Percentiles rank a stretch among this genome's conserved stretches.
phyloP scores from a whole-genome alignment of 2,113 vertebrate genomes.

The Ptychochromis oligacanthus region DNA sequence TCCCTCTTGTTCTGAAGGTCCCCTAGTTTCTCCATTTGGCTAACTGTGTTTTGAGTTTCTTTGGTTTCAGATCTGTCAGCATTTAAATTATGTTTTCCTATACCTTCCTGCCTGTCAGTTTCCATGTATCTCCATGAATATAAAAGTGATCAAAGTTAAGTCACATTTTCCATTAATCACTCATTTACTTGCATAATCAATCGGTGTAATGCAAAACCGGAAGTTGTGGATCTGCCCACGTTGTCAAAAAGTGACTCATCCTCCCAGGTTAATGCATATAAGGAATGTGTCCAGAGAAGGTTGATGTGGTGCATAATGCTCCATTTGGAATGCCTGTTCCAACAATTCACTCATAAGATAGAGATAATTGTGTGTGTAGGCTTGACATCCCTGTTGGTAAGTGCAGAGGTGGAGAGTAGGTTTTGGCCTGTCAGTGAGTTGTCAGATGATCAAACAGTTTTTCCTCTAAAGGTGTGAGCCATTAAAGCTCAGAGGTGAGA shows the following conservation, averaged over 20 bases:
- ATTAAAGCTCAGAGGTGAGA: slow-evolving; percentile 4
- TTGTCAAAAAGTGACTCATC: neutral
- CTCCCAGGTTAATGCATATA: neutral
- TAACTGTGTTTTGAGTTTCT: too few relatives aligned
- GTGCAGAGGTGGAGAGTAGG: slow-evolving; percentile 23
- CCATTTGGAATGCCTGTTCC: neutral
- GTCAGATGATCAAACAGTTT: slow-evolving; percentile 39
- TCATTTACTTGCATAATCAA: neutral
- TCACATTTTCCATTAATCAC: neutral
- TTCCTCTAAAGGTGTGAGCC: slow-evolving; percentile 26
- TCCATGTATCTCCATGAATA: neutral
- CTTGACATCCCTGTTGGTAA: slow-evolving; percentile 8
- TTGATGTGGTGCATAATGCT: neutral
- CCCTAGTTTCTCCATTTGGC: too few relatives aligned
- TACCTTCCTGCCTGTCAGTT: too few relatives aligned
- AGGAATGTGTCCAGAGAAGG: neutral
- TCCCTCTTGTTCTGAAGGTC: too few relatives aligned
- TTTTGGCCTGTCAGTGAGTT: slow-evolving; percentile 27
- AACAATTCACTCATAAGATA: neutral
- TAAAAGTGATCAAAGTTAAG: neutral
- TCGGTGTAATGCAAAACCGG: neutral
- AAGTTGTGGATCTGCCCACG: neutral
- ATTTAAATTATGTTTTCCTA: too few relatives aligned
- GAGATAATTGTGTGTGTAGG: neutral
- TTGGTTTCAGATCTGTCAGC: too few relatives aligned